Conservation (phyloP, 2,888 invertebrate genomes). For the Rhodophaea formosa region DNA sequence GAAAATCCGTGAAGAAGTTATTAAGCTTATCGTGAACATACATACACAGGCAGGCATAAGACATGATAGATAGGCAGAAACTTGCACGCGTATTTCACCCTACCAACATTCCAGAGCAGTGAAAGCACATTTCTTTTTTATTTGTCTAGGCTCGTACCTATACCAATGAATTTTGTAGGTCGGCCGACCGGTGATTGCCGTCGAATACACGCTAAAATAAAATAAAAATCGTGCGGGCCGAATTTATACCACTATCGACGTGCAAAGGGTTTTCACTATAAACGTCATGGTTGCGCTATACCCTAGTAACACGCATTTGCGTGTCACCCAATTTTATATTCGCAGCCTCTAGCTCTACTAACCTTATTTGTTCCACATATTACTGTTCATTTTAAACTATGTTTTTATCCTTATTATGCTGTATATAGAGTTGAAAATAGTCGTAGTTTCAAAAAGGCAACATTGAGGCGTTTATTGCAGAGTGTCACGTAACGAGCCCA, state of each 20-base stretch:
- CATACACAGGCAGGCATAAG: no score
- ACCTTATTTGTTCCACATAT: slow-evolving; percentile 54
- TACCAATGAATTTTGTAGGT: neutral
- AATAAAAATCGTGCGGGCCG: slow-evolving; percentile 22
- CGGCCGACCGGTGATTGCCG: neutral
- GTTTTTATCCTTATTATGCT: slow-evolving; percentile 32
- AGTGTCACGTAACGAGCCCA: slow-evolving; percentile 72
- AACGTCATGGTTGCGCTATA: slow-evolving; percentile 31
- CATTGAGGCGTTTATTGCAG: slow-evolving; percentile 53
- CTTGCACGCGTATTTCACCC: no score
- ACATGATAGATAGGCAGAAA: no score
- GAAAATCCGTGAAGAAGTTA: no score
- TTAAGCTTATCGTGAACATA: no score
- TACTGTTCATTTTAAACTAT: slow-evolving; percentile 25
- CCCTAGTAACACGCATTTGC: slow-evolving; percentile 56
- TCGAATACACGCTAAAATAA: slow-evolving; percentile 15
- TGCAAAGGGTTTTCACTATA: slow-evolving; percentile 26
- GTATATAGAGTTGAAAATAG: slow-evolving; percentile 30
- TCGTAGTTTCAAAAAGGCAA: slow-evolving; percentile 22
- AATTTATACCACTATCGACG: slow-evolving; percentile 27
- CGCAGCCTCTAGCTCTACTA: slow-evolving; percentile 70
- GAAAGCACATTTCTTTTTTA: neutral
- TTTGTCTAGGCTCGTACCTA: neutral
- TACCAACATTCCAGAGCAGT: neutral
- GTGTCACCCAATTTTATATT: slow-evolving; percentile 60